phyloP scores from a whole-genome alignment of 37 sponge, comb jelly and placozoan species.

The Diacarnus erythraeanus region DNA sequence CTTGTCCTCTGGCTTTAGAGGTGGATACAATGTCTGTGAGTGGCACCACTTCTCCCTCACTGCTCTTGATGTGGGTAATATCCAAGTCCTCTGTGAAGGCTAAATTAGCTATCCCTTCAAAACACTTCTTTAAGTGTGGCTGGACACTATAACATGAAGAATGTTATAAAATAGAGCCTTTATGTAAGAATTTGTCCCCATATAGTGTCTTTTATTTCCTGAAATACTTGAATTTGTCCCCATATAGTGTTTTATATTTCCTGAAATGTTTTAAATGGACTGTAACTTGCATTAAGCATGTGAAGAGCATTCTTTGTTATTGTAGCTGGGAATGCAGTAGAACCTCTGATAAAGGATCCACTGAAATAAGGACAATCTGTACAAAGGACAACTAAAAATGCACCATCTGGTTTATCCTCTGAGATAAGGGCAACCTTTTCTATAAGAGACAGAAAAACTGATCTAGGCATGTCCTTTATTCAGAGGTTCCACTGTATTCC shows the following conservation, averaged over 20 bases:
- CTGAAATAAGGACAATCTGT: too few species aligned
- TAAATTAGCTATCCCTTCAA: conserved; percentile 97
- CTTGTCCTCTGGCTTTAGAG: conserved; percentile 96
- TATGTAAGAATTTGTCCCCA: background rate
- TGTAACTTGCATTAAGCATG: background rate
- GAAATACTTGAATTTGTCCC: background rate
- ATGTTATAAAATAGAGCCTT: background rate
- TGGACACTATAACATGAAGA: conserved; percentile 71
- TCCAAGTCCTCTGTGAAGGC: conserved; percentile 95
- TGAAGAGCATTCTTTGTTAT: background rate
- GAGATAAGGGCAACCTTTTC: too few species aligned
- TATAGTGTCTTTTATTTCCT: background rate
- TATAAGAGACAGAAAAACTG: too few species aligned
- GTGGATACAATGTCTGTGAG: conserved; percentile 92
- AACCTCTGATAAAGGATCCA: too few species aligned
- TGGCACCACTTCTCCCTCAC: conserved; percentile 94
- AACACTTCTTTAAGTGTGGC: conserved; percentile 99
- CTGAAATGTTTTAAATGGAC: background rate
- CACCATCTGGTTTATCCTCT: too few species aligned
- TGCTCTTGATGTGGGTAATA: conserved; percentile 98
- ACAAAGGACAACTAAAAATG: too few species aligned
- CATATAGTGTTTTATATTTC: background rate
- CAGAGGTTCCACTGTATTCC: too few species aligned
- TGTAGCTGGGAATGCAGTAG: background rate
- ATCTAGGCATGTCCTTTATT: too few species aligned